Percentiles rank a stretch among this genome's conserved stretches.
Conservation (phyloP, 1,140 invertebrate species). For the Medauroidea extradentata region DNA sequence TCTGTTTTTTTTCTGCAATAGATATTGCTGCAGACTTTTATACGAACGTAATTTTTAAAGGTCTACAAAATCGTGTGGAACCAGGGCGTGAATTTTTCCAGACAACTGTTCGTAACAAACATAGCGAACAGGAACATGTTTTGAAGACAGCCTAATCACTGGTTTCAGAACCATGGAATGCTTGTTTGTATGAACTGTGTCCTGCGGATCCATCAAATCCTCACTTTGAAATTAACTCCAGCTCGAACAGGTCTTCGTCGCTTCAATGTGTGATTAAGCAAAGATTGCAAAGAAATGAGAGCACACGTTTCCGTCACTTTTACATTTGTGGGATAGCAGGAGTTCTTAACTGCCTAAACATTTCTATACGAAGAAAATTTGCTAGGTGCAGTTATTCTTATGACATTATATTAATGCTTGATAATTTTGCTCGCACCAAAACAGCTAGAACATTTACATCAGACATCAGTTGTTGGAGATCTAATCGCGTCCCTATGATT, state of each 20-base stretch:
- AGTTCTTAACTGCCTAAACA: no score
- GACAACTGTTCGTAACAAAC: background rate
- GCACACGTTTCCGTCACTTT: conserved; percentile 8
- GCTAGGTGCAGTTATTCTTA: conserved; percentile 6
- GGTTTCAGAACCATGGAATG: conserved; percentile 1
- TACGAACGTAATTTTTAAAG: conserved; percentile 18
- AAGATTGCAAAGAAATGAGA: conserved; percentile 13
- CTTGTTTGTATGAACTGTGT: conserved; percentile 8
- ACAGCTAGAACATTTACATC: conserved; percentile 10
- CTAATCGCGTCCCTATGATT: background rate
- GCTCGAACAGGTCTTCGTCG: background rate
- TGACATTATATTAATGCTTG: conserved; percentile 13
- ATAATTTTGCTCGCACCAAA: conserved; percentile 9
- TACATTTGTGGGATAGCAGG: conserved; percentile 4
- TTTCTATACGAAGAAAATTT: conserved; percentile 7
- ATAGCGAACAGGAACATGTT: background rate
- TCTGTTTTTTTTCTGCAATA: conserved; percentile 12
- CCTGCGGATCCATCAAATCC: conserved; percentile 4
- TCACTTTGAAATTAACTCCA: conserved; percentile 8
- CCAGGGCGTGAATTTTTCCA: conserved; percentile 19
- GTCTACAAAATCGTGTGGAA: conserved; percentile 18
- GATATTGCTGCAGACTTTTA: conserved; percentile 16
- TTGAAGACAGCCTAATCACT: conserved; percentile 2
- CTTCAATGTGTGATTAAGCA: conserved; percentile 14
- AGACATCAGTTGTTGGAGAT: background rate